Evolutionary conservation across 2,113 vertebrate species (phyloP), one percentile per base, ranked within the genome.

Genomic region (Cavia porcellus): DNA sequence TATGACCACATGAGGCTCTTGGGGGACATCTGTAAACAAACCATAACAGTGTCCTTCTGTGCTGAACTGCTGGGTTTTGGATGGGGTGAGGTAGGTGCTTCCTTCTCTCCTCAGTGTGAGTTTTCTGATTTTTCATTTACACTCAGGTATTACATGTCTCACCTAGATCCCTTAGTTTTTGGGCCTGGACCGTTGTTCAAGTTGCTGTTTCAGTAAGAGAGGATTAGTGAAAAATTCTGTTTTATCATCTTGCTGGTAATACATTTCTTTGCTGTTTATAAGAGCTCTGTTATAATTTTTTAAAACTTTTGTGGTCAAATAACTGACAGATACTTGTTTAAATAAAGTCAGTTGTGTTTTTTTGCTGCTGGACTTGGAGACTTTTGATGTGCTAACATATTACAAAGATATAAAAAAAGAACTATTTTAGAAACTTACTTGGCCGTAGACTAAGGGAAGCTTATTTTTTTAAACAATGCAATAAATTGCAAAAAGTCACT

Each of bases 351-450:
- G 22, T 79, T 74, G 28, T 68, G 62, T 93, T 61, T 96, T 35
- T 45, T 96, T 86, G 72, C 72, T 93, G 8, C 19, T 57, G 45
- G 28, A 81, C 55, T 82, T 17, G 68, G 28, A 77, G 38, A 82
- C 47, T 77, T 87, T 66, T 81, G 64, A 77, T 84, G 20, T 88
- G 55, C 28, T 42, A 59, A n/a, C 85, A 11, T 62, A 7, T 59
- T 80, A 66, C 59, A 3, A 97, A 84, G 61, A 72, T 62, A 84
- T 57, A 10, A 82, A 90, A 89, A 86, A 82, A 32, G 38, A 75
- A 50, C 59, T 95, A 17, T 86, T 81, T 77, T 13, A n/a, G 59
- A 86, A 85, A 89, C 28, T 89, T 68, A 81, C 2, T 94, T 94
- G 19, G 32, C 59, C 8, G 14, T 38, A 14, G 57, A 91, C 9